These are phyloP conservation scores for Antheraea pernyi DNA, from an alignment of 1,140 invertebrate species.

Conservation along the genomic window DNA sequence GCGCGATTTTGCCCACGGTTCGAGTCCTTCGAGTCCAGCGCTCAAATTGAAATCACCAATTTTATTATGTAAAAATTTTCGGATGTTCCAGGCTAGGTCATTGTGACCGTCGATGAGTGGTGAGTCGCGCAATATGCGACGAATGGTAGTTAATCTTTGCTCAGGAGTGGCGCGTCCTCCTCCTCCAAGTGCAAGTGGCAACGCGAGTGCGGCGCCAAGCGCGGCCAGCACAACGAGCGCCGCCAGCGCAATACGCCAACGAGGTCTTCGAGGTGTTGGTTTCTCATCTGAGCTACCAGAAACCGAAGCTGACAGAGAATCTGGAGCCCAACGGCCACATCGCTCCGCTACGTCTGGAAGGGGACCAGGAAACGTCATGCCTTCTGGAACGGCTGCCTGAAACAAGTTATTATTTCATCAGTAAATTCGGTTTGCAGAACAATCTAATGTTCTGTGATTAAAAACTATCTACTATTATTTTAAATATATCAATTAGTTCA, in stretches of 20 bases:
- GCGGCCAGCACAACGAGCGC: slow-evolving; percentile 65
- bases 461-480: too few relatives aligned
- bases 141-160: slow-evolving; percentile 79
- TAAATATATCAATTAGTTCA: too few relatives aligned
- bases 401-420: slow-evolving; percentile 28
- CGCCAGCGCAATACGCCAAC: slow-evolving; percentile 71
- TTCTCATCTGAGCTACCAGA: slow-evolving; percentile 76
- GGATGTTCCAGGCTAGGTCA: slow-evolving; percentile 92
- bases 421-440: background rate
- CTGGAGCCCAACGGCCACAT: slow-evolving; percentile 73
- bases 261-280: slow-evolving; percentile 63
- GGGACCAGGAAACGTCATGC: slow-evolving; percentile 72
- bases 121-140: slow-evolving; percentile 80
- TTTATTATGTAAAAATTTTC: slow-evolving; percentile 90
- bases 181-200: slow-evolving; percentile 72
- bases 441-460: too few relatives aligned
- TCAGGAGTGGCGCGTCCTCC: slow-evolving; percentile 79
- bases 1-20: slow-evolving; percentile 89
- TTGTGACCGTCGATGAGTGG: slow-evolving; percentile 89
- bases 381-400: slow-evolving; percentile 72
- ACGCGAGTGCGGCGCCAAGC: slow-evolving; percentile 66
- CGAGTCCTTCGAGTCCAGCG: slow-evolving; percentile 85
- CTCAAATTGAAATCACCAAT: slow-evolving; percentile 89
- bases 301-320: slow-evolving; percentile 69
- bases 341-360: slow-evolving; percentile 76